phyloP scores from a whole-genome alignment of 2,113 vertebrate species.

The Zosterops pallidus region DNA sequence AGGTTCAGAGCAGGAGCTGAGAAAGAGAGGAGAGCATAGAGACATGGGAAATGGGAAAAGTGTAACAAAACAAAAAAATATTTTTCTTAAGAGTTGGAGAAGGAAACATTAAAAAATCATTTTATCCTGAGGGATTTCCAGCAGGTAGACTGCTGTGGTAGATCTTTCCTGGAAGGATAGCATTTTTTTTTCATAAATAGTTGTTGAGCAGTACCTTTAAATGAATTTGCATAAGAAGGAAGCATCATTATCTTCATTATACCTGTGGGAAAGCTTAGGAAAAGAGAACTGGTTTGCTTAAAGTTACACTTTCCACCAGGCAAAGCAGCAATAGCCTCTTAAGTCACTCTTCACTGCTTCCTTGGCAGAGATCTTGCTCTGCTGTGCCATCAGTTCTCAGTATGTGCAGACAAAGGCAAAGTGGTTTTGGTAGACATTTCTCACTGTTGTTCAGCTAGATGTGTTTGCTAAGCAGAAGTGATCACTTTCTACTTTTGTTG shows the following conservation, averaged over 20 bases:
- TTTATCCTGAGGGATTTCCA: neutral
- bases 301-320: conserved; percentile 7
- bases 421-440: neutral
- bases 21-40: neutral
- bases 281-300: conserved; percentile 24
- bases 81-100: neutral
- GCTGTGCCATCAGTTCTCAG: neutral
- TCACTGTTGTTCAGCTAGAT: neutral
- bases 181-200: neutral
- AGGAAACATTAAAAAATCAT: neutral
- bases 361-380: conserved; percentile 12
- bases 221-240: conserved; percentile 17
- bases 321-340: neutral
- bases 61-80: neutral
- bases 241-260: conserved; percentile 41
- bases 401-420: neutral
- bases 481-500: neutral
- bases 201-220: conserved; percentile 17
- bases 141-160: neutral
- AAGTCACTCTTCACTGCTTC: conserved; percentile 19
- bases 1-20: neutral
- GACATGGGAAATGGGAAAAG: neutral
- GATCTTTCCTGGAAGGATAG: neutral
- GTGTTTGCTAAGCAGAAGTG: neutral
- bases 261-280: conserved; percentile 23